Evolutionary conservation across 2,797 vertebrate genomes (phyloP), one percentile per base, ranked within the genome.

Genomic region (Pampus argenteus): DNA sequence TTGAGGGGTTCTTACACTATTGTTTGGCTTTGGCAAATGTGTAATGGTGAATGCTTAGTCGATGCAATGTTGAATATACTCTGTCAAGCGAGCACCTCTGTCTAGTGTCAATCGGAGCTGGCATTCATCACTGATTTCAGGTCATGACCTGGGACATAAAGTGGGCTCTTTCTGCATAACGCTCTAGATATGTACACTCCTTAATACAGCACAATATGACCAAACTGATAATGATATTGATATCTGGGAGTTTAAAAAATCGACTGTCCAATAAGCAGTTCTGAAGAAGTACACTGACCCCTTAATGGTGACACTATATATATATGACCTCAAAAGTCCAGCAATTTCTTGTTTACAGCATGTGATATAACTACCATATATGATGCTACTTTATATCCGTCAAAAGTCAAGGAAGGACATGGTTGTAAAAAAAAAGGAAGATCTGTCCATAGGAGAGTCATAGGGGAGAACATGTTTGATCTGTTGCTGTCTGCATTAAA

Each of bases 21-120:
- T 79, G 66, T 85, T 73, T 44, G 8, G 28, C 66, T 69, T 56
- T 64, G 58, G 71, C 42, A 55, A 74, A 65, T 60, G 42, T 45
- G 36, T 58, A 50, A 60, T 71, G 20, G 29, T 9, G 17, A 45
- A 63, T 58, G 50, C 36, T 58, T 49, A 65, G 34, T 59, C 9
- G 1, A 14, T 68, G 48, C 49, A 66, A 52, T 52, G 20, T 57
- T 55, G 28, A 55, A 18, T 20, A 61, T 62, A 38, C 23, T 52
- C 28, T n/a, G n/a, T n/a, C n/a, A n/a, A 28, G 14, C 44, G 17
- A 9, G 40, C 34, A 17, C 23, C 22, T 10, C 14, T 68, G 25
- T 31, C 40, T 45, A 10, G 40, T 29, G 13, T 51, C 6, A 47
- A 6, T 26, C 18, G 25, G 26, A 69, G 26, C 57, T 63, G 38